Base-by-base conservation (phyloP, 2,113 vertebrate genomes). In the Fulica atra region DNA sequence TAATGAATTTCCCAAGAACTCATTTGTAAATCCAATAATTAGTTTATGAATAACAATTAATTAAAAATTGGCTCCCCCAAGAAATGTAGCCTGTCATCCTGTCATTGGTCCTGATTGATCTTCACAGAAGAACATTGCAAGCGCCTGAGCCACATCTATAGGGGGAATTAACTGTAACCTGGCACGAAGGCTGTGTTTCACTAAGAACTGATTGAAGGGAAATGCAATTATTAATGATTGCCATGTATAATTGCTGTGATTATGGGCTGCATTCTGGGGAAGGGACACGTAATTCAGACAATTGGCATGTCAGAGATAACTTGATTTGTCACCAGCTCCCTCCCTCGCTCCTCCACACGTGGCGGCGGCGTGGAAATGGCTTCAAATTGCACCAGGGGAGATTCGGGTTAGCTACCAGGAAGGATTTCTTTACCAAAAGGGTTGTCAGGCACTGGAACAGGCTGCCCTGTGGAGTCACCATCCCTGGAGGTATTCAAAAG, bases 31-130 rank as follows among this genome's bases (percentile, higher is more conserved):
- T 93, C 86, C 77, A 91, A 89, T 95, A 87, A 97, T 95, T 95
- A 92, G 95, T 91, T 96, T 93, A 93, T 96, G 86, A 96, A 91
- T 96, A 96, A 81, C 86, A 97, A 92, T 96, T 95, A 92, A 95
- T 97, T 97, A 96, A 91, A 96, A 93, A 61, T 84, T 92, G 77
- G 80, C 83, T 95, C 86, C 72, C 74, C 76, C 86, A 80, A 89
- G 95, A 95, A 92, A 79, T 44, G 73, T 8, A 28, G 31, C 64
- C 3, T 81, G 89, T 71, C 92, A 71, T 89, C 73, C 73, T 65
- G 86, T 81, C 89, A 69, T 44, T 81, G 24, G 29, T 12, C 80
- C 83, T 92, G 94, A 96, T 10, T 84, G 95, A 95, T 92, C 93
- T 81, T 60, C 86, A 72, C 83, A 64, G 48, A 51, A 72, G 51